Conservation (phyloP, 2,888 invertebrate species). For the Nyleta sp. region DNA sequence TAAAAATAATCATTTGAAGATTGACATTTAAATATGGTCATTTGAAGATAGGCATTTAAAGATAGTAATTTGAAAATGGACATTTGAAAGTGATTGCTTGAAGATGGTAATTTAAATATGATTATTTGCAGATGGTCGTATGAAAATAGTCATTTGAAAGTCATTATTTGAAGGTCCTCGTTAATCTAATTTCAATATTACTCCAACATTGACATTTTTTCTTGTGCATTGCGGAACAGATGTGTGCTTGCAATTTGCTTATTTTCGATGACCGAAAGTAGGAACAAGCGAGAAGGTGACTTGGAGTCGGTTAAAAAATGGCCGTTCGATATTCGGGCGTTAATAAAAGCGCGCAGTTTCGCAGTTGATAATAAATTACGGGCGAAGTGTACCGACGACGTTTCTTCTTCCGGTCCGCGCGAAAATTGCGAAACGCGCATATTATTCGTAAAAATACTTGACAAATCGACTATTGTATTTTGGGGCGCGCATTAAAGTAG, state of each 20-base stretch:
- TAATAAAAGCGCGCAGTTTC: constrained; percentile 12
- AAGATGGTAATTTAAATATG: too few species aligned
- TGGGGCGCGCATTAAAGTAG: constrained; percentile 52
- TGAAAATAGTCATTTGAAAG: too few species aligned
- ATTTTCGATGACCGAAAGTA: background rate
- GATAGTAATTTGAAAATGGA: too few species aligned
- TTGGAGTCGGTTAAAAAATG: background rate
- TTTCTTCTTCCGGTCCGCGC: constrained; percentile 30
- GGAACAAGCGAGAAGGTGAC: background rate
- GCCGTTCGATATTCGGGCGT: background rate
- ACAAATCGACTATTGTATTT: constrained; percentile 63
- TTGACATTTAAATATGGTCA: too few species aligned
- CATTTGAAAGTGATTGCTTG: too few species aligned
- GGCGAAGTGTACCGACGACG: background rate
- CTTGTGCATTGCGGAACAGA: too few species aligned
- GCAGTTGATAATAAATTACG: constrained; percentile 26
- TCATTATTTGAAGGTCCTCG: too few species aligned
- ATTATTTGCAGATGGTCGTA: too few species aligned
- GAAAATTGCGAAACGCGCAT: constrained; percentile 42
- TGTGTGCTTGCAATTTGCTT: background rate
- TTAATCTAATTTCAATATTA: too few species aligned
- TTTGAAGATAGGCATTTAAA: too few species aligned
- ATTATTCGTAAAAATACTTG: constrained; percentile 61
- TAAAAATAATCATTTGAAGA: too few species aligned
- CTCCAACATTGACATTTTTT: too few species aligned